These are phyloP conservation scores for Pristionchus entomophagus DNA, from an alignment of 2,888 invertebrate genomes.

Conservation along the genomic window DNA sequence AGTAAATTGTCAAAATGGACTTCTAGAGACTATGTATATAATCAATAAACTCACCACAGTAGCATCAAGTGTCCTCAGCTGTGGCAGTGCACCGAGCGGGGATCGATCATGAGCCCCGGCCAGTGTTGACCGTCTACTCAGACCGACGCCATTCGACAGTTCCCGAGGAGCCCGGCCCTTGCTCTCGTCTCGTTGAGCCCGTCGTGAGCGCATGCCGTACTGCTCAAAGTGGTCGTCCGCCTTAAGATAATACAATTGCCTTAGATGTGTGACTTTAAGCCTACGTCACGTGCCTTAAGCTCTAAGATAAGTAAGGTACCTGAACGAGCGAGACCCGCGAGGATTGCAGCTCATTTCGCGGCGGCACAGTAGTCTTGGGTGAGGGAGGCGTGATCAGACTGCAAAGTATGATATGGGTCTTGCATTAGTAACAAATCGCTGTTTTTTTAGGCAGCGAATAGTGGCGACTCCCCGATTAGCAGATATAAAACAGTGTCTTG, in stretches of 20 bases:
- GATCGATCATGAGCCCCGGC: constrained; percentile 46
- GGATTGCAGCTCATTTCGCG: constrained; percentile 1
- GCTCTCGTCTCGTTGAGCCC: constrained; percentile 39
- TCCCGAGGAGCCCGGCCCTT: constrained; percentile 21
- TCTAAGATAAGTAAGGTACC: too few relatives aligned
- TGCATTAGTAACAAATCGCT: too few relatives aligned
- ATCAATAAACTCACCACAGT: constrained; percentile 48
- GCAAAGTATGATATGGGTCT: too few relatives aligned
- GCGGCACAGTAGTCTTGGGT: not conserved
- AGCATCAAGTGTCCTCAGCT: constrained; percentile 46
- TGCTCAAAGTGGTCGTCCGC: constrained; percentile 45
- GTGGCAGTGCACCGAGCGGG: constrained; percentile 10
- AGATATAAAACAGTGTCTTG: too few relatives aligned
- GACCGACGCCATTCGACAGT: constrained; percentile 43
- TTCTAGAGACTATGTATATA: not conserved
- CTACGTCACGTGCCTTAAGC: too few relatives aligned
- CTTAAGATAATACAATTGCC: not conserved
- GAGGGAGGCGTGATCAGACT: constrained; percentile 33
- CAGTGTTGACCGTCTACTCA: constrained; percentile 15
- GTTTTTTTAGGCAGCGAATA: too few relatives aligned
- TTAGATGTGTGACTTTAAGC: not conserved
- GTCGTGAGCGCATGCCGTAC: constrained; percentile 42
- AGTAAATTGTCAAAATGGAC: too few relatives aligned
- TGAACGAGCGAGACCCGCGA: constrained; percentile 3
- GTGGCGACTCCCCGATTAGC: too few relatives aligned